Percentiles rank a stretch among this genome's conserved stretches.
These are phyloP conservation scores for Nymphalis c-album DNA, from an alignment of 2,888 invertebrate species.

Conservation along the genomic window DNA sequence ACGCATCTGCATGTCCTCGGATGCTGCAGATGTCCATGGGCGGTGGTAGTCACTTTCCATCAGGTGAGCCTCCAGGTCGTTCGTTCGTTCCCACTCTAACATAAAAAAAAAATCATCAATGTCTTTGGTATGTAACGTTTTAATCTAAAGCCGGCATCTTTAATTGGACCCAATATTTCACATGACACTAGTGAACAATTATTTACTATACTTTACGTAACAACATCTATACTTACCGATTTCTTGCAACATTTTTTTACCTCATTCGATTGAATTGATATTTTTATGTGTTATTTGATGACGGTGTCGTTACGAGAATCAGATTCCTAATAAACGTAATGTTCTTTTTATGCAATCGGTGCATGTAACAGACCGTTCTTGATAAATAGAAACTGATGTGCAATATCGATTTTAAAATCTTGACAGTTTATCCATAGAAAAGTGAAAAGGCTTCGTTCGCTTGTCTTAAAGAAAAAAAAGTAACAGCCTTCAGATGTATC, in stretches of 20 bases:
- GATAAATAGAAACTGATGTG: slow-evolving; percentile 11
- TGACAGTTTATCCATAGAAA: not conserved
- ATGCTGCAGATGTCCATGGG: too few relatives aligned
- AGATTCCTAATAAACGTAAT: slow-evolving; percentile 22
- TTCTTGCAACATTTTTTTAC: slow-evolving; percentile 18
- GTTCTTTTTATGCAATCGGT: slow-evolving; percentile 27
- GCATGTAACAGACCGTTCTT: slow-evolving; percentile 25
- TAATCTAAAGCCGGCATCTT: not conserved
- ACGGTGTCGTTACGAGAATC: slow-evolving; percentile 22
- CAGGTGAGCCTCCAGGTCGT: too few relatives aligned
- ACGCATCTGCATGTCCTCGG: too few relatives aligned
- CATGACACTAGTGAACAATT: not conserved
- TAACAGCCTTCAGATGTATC: too few relatives aligned
- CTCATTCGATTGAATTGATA: slow-evolving; percentile 20
- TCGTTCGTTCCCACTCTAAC: too few relatives aligned
- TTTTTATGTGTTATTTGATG: slow-evolving; percentile 26
- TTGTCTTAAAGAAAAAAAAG: too few relatives aligned
- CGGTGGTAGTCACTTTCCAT: too few relatives aligned
- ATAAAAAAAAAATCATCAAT: too few relatives aligned
- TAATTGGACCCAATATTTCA: not conserved
- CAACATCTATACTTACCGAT: not conserved
- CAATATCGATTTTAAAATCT: slow-evolving; percentile 17
- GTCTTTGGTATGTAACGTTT: not conserved
- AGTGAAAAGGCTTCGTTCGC: too few relatives aligned
- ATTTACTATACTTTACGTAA: slow-evolving; percentile 20